Conservation (phyloP, 1,140 invertebrate genomes). For the Mycetomoellerius zeteki region DNA sequence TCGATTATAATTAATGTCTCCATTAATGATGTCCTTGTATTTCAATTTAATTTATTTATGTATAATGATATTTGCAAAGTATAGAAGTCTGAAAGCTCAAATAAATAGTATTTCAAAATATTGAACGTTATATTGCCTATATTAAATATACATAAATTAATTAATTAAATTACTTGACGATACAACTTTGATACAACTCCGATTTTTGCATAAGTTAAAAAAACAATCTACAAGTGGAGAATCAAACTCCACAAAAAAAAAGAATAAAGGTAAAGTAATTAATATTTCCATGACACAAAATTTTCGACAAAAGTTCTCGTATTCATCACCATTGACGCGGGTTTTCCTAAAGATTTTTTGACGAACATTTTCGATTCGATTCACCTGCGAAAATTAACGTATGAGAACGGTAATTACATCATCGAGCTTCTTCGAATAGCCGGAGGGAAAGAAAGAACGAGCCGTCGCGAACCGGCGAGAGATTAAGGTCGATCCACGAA, state of each 20-base stretch:
- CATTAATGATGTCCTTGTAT: background rate
- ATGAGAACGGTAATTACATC: slow-evolving; percentile 40
- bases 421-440: slow-evolving; percentile 34
- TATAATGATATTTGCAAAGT: slow-evolving; percentile 1
- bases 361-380: slow-evolving; percentile 21
- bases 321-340: background rate
- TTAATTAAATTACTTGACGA: slow-evolving; percentile 12
- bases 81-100: background rate
- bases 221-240: background rate
- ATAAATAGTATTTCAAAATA: slow-evolving; percentile 21
- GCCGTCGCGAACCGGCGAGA: slow-evolving; percentile 58
- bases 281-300: background rate
- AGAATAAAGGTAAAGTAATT: background rate
- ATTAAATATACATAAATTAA: slow-evolving; percentile 20
- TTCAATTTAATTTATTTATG: slow-evolving; percentile 6
- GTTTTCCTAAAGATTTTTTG: background rate
- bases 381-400: slow-evolving; percentile 45
- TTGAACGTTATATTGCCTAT: background rate
- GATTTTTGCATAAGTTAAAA: background rate
- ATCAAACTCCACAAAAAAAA: background rate
- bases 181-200: background rate
- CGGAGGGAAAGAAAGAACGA: background rate
- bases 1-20: background rate
- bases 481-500: slow-evolving; percentile 68
- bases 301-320: background rate